Evolutionary conservation across 1,140 invertebrate species (phyloP).

Genomic region (Cecropterus lyciades): DNA sequence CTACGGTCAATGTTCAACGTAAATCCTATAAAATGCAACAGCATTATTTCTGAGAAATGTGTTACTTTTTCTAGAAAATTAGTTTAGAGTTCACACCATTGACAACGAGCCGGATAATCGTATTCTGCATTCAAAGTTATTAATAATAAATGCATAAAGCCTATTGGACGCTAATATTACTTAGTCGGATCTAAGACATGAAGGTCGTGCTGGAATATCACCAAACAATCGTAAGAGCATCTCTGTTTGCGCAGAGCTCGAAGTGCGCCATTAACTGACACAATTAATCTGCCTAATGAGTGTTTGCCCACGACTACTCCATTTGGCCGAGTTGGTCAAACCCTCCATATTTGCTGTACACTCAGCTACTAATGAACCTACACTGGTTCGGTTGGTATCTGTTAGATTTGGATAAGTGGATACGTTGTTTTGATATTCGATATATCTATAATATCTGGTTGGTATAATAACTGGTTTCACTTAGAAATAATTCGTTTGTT

Average conservation of each 20-base stretch:
- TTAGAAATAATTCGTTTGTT: no score
- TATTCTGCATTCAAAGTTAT: no score
- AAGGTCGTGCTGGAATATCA: neutral
- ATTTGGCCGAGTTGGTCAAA: constrained; percentile 33
- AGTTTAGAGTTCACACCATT: no score
- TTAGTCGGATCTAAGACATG: no score
- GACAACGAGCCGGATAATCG: no score
- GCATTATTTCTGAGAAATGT: no score
- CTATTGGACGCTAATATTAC: no score
- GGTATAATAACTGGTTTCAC: no score
- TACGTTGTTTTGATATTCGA: constrained; percentile 19
- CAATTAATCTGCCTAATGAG: constrained; percentile 34
- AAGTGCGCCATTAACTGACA: constrained; percentile 24
- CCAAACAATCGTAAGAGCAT: constrained; percentile 25
- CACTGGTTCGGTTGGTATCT: constrained; percentile 11
- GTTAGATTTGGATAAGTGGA: constrained; percentile 19
- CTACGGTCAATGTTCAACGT: no score
- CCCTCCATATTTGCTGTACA: constrained; percentile 32
- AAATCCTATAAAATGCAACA: no score
- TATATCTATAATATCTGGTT: neutral
- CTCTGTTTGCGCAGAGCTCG: constrained; percentile 19
- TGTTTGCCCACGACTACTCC: constrained; percentile 31
- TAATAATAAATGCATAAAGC: no score
- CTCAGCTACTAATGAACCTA: constrained; percentile 30
- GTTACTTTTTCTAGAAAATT: no score